Evolutionary conservation across 2,797 vertebrate genomes (phyloP).

Genomic region (Falco biarmicus): DNA sequence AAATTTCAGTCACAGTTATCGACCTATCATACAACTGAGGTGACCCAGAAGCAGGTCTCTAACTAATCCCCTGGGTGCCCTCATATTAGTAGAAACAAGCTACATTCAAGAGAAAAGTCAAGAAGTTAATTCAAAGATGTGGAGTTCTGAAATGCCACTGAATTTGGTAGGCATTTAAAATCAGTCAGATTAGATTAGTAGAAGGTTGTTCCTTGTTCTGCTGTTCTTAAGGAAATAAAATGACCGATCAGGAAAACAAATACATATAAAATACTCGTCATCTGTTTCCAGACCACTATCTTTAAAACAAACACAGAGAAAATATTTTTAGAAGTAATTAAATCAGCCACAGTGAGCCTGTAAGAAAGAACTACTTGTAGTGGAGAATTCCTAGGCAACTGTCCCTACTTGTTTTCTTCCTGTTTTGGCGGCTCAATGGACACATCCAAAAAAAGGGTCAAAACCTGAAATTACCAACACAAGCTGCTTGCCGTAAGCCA

Average conservation of each 20-base stretch:
- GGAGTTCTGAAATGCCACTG: conserved; percentile 72
- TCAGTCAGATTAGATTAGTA: conserved; percentile 69
- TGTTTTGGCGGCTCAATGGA: neutral
- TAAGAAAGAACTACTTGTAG: neutral
- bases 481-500: neutral
- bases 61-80: conserved; percentile 27
- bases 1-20: conserved; percentile 62
- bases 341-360: neutral
- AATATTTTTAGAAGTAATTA: conserved; percentile 14
- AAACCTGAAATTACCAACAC: neutral
- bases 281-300: neutral
- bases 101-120: conserved; percentile 61
- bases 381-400: neutral
- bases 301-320: neutral
- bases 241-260: neutral
- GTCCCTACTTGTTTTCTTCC: neutral
- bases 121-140: conserved; percentile 75
- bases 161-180: conserved; percentile 65
- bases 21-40: conserved; percentile 52
- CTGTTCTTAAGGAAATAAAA: conserved; percentile 36
- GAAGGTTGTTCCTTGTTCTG: conserved; percentile 47
- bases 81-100: conserved; percentile 42
- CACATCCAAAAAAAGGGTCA: neutral
- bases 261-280: neutral
- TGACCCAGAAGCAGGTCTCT: conserved; percentile 28